Base-by-base conservation (phyloP, 64 coral and sea anemone species). In the Stichodactyla helianthus region DNA sequence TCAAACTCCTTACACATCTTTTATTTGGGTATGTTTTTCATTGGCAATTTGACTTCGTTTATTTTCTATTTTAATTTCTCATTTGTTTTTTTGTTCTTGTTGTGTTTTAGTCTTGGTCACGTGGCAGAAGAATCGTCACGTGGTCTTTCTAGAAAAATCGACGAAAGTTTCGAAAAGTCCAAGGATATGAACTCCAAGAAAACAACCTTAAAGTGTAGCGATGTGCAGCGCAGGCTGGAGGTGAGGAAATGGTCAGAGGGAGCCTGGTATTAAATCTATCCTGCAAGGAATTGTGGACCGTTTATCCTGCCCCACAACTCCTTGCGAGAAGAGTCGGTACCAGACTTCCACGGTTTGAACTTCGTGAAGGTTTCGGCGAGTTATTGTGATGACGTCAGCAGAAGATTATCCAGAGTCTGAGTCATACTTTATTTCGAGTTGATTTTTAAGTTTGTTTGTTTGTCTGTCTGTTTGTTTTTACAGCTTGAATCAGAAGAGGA, bases 401-500 rank as follows among this genome's bases (percentile, higher is more conserved):
- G 1, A 44, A 44, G 35, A 44, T 44, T 44, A 44, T 44, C 35
- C 1, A 44, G 35, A 44, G 35, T 44, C 35, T 44, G 35, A 44
- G 35, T 44, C 35, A 44, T 44, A 44, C 35, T 44, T 44, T 44
- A 44, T 44, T 44, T 44, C 35, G 35, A 44, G 35, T 44, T 44
- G 35, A 44, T 44, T 44, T 44, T 44, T 44, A 44, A 44, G 35
- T 44, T 44, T 44, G 35, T 44, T 44, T 44, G 35, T 44, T 44
- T 31, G 28, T 31, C 1, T 31, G 10, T 23, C 27, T 28, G 18
- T 71, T 84, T 84, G 35, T 57, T 56, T 68, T 71, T 5, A 22
- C 31, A 92, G 91, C 79, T 92, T 19, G 86, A 92, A 31, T 82
- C 86, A 53, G 91, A 92, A 84, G 80, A 92, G 56, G 91, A 92